Percentiles rank a stretch among this genome's conserved stretches.
Evolutionary conservation across 2,888 invertebrate species (phyloP).

Genomic region (Chymomyza fuscimana): DNA sequence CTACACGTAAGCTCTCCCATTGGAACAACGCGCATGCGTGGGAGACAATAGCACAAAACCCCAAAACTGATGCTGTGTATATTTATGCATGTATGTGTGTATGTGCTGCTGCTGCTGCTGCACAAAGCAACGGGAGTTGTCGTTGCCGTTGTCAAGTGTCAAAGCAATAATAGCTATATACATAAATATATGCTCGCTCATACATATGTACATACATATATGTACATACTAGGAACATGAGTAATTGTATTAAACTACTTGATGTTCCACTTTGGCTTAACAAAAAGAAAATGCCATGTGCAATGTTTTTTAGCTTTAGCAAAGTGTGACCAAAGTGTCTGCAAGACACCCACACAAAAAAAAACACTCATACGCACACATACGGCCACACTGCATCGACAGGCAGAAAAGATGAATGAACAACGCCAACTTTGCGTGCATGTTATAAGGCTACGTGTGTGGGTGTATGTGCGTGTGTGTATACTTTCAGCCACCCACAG

Average conservation of each 20-base stretch:
- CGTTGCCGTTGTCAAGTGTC: slow-evolving; percentile 4
- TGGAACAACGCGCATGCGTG: slow-evolving; percentile 55
- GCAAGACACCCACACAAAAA: slow-evolving; percentile 30
- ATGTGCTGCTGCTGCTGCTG: background rate
- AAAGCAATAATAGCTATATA: background rate
- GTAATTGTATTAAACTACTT: slow-evolving; percentile 5
- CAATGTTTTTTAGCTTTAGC: background rate
- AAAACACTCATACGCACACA: slow-evolving; percentile 6
- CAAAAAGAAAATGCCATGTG: background rate
- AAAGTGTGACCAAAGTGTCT: background rate
- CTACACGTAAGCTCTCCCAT: slow-evolving; percentile 38
- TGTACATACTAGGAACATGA: background rate
- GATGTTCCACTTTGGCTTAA: background rate
- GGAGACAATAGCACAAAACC: slow-evolving; percentile 19
- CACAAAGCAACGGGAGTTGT: slow-evolving; percentile 2
- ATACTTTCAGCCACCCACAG: background rate
- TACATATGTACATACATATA: background rate
- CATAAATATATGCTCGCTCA: background rate
- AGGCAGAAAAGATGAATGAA: slow-evolving; percentile 50
- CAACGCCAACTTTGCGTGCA: slow-evolving; percentile 12
- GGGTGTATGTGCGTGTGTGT: slow-evolving; percentile 15
- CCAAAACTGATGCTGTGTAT: slow-evolving; percentile 6
- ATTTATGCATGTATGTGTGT: background rate
- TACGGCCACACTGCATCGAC: slow-evolving; percentile 24
- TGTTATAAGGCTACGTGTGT: slow-evolving; percentile 7